Conservation (phyloP, 2,797 vertebrate species). For the Podargus strigoides region DNA sequence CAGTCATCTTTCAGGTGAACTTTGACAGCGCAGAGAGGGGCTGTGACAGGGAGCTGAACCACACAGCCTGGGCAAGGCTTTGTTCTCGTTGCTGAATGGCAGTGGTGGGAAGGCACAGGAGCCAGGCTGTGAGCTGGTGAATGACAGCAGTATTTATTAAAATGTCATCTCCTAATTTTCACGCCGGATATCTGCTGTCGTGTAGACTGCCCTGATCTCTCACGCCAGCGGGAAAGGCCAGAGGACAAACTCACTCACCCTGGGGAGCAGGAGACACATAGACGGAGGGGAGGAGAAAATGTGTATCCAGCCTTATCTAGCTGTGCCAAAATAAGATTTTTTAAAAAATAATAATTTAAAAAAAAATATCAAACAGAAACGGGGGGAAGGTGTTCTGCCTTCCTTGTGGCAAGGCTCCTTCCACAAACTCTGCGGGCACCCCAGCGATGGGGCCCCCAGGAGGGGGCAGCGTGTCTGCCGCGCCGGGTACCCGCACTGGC, state of each 20-base stretch:
- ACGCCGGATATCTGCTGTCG: constrained; percentile 26
- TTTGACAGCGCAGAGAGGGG: neutral
- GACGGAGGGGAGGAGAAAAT: neutral
- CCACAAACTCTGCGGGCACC: too few relatives aligned
- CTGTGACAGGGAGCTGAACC: neutral
- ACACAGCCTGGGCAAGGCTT: neutral
- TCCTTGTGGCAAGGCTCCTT: neutral
- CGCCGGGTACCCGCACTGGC: neutral
- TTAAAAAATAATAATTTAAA: too few relatives aligned
- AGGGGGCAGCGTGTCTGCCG: neutral
- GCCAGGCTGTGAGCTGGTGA: neutral
- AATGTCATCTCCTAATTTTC: constrained; percentile 58
- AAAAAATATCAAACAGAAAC: too few relatives aligned
- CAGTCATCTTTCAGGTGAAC: neutral
- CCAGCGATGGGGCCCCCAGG: neutral
- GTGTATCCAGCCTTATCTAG: neutral
- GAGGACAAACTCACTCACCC: neutral
- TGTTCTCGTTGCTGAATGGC: constrained; percentile 26
- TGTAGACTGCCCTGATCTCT: neutral
- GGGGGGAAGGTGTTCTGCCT: too few relatives aligned
- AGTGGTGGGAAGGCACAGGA: neutral
- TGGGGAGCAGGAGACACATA: neutral
- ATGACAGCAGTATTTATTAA: constrained; percentile 58
- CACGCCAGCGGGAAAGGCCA: neutral
- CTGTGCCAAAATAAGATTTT: neutral